Base-by-base conservation (phyloP, 2,888 invertebrate genomes). In the Aporophyla lueneburgensis region DNA sequence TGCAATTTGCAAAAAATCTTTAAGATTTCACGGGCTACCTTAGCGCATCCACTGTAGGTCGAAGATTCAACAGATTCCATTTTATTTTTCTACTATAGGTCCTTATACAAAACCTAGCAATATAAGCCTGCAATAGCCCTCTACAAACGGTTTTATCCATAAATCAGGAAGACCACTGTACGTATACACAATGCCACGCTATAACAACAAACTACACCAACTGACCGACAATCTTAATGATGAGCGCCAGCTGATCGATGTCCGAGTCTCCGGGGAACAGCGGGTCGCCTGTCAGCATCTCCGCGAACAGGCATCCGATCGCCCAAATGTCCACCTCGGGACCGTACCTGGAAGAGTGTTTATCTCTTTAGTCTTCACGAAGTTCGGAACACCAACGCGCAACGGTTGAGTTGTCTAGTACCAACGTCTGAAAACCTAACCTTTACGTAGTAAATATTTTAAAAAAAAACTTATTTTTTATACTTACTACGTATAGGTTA, bases 231-330 rank as follows among this genome's bases (percentile, higher is more conserved):
- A 97, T 97, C 94, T 98, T 98, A 58, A 98, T 98, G 82, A 99
- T 99, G 83, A 98, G 97, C 87, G 98, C 98, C 0, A 99, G 96
- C 91, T 99, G 99, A 92, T 99, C 99, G 73, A 99, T 98, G 92
- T 99, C 99, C 0, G 98, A 98, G 89, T 99, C 98, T 0, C 99
- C 99, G 0, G 99, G 98, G 94, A 99, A 99, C 70, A 99, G 93
- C 0, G 99, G 98, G 88, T 98, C 98, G 0, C 98, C 98, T 0
- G 98, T 98, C 94, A 98, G 96, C 98, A 99, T 98, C 96, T 99
- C 99, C 4, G 98, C 97, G 88, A 98, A 97, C 16, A 99, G 95
- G 89, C 99, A 99, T 0, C 99, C 99, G 5, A 98, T 97, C 0
- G 99, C 98, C 99, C 99, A 99, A 73, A 99, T 97, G 91, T 99